Base-by-base conservation (phyloP, 2,888 invertebrate species). In the Tipula confusa region DNA sequence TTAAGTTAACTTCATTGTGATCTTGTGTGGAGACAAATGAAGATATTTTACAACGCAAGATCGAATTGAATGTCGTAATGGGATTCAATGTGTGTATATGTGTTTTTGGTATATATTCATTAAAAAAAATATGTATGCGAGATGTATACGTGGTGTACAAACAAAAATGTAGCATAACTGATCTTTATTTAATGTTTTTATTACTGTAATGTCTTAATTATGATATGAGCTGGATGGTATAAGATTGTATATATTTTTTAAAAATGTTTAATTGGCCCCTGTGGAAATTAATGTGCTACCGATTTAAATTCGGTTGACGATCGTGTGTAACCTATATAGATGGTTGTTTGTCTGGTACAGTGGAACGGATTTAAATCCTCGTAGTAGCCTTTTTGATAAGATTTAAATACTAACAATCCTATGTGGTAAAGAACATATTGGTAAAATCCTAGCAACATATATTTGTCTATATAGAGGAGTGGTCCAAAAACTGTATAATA, bases 1-100 rank as follows among this genome's bases (percentile, higher is more conserved):
- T 64, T 64, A 64, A 64, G 64, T 64, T 64, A 64, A 64, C 64
- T 64, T 64, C 64, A 64, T 80, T 80, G 80, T 80, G 80, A 80
- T 80, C 29, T 80, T 80, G 80, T 80, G 31, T 29, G 80, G 31
- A 29, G 80, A 80, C 80, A 80, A 80, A 80, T 80, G 80, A 80
- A 80, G 80, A 80, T 80, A 80, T 80, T 80, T 64, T 64, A 64
- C 64, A 64, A 24, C 64, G n/a, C n/a, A n/a, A 24, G 64, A 64
- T 24, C 64, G 64, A 24, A 43, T 64, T 64, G 64, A 24, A 64
- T 64, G 43, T 43, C 43, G 43, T 43, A 43, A 43, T 43, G 43
- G 15, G 24, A 24, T 18, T 24, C n/a, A 5, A n/a, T 64, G 24
- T 24, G 24, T 64, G 64, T 7, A 18, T 24, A 9, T 33, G 48